Conservation (phyloP, 2,888 invertebrate species). For the Andrena bucephala region DNA sequence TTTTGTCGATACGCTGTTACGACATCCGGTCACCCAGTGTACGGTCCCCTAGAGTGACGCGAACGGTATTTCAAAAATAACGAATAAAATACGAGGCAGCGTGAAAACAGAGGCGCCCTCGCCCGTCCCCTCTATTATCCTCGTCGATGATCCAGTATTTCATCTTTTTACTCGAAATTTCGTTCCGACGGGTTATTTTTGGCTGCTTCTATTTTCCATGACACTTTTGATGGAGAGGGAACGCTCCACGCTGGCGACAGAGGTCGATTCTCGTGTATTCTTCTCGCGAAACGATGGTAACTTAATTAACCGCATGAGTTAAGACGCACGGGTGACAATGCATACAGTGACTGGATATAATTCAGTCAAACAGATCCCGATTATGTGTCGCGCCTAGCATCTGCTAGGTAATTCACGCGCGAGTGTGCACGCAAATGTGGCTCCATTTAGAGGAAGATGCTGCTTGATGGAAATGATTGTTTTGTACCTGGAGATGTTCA, state of each 20-base stretch:
- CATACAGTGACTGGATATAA: no score
- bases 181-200: constrained; percentile 55
- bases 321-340: background rate
- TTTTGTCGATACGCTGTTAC: constrained; percentile 79
- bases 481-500: background rate
- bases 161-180: constrained; percentile 53
- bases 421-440: no score
- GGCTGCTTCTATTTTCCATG: constrained; percentile 42
- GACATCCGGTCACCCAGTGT: constrained; percentile 76
- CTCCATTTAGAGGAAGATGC: background rate
- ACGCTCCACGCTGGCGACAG: constrained; percentile 1
- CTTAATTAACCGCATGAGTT: background rate
- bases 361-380: no score
- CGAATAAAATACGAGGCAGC: constrained; percentile 67
- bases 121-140: constrained; percentile 45
- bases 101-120: constrained; percentile 54
- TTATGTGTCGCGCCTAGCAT: no score
- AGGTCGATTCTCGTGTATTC: background rate
- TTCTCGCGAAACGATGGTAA: background rate
- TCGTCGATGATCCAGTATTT: constrained; percentile 54
- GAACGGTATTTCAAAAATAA: constrained; percentile 72
- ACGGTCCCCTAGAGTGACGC: constrained; percentile 62
- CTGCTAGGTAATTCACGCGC: background rate
- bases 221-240: constrained; percentile 39
- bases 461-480: background rate